Base-by-base conservation (phyloP, 1,140 invertebrate genomes). In the Nymphalis io region DNA sequence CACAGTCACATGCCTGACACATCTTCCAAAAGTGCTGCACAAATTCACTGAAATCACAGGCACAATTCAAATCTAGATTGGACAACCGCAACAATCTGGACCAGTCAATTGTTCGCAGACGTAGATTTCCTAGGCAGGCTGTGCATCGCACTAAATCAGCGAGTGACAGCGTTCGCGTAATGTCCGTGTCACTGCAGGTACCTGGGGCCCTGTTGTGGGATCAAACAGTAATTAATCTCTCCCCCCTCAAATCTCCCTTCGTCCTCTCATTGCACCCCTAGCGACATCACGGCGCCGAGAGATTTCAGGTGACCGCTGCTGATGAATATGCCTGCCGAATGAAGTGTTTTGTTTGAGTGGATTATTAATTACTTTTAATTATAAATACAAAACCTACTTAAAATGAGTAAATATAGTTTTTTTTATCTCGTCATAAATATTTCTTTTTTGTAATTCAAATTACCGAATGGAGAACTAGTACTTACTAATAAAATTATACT, bases 201-300 rank as follows among this genome's bases (percentile, higher is more conserved):
- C 80, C 81, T 82, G 83, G 76, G 74, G 75, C 60, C 68, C 72
- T 71, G 73, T 73, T 68, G 73, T 63, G 62, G 72, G 71, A 80
- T 83, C 80, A 82, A 84, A 84, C 81, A 83, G 84, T 84, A 87
- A 87, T 87, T 87, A 87, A 87, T 84, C 83, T 82, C 74, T 23
- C 77, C 76, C 65, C 58, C 33, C 40, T 18, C 20, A 20, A 12
- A 40, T 48, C 40, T 62, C 60, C 46, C 60, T 53, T 53, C 48
- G 48, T 53, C 60, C 23, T 51, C 16, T 15, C 48, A n/a, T 23
- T 57, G 44, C 68, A 16, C 62, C 67, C 71, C 67, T 46, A n/a
- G 71, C 79, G 80, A 70, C 79, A 58, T 16, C 13, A 66, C 67
- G 79, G 78, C 76, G 79, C 81, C 76, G 40, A 48, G 39, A 27